These are phyloP conservation scores for Eutrigla gurnardus DNA, from an alignment of 2,797 vertebrate species.

Conservation along the genomic window DNA sequence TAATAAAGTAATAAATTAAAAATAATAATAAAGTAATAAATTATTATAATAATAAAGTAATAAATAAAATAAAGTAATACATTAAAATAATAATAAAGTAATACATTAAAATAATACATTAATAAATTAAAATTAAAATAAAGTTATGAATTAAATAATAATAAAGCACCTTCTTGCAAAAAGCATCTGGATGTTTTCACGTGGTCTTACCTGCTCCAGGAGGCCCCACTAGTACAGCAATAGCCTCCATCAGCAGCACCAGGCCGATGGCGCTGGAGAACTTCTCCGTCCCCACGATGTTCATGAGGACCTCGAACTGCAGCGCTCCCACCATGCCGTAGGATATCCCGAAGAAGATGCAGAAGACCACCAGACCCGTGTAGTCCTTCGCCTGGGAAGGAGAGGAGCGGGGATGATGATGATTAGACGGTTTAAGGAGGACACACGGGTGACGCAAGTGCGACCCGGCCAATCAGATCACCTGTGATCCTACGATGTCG, in stretches of 20 bases:
- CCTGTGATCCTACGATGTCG: conserved; percentile 88
- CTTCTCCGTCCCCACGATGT: conserved; percentile 91
- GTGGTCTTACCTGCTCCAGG: conserved; percentile 88
- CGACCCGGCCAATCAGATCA: conserved; percentile 1
- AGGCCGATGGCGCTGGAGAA: conserved; percentile 95
- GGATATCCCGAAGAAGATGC: conserved; percentile 95
- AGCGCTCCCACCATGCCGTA: conserved; percentile 97
- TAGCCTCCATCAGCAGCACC: conserved; percentile 91
- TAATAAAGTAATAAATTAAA: too few species aligned
- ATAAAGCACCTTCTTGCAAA: too few species aligned
- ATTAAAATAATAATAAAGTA: too few species aligned
- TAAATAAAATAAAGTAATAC: too few species aligned
- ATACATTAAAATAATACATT: too few species aligned
- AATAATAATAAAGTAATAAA: too few species aligned
- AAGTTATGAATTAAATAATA: too few species aligned
- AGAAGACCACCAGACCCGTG: conserved; percentile 87
- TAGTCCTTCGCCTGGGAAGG: conserved; percentile 76
- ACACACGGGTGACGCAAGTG: not conserved
- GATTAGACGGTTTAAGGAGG: not conserved
- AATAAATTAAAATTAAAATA: too few species aligned
- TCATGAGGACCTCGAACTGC: conserved; percentile 97
- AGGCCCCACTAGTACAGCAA: conserved; percentile 93
- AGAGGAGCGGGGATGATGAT: not conserved
- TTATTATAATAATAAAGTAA: too few species aligned
- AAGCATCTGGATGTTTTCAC: too few species aligned